Percentiles rank a stretch among this genome's conserved stretches.
Conservation (phyloP, 2,888 invertebrate genomes). For the Girardia tigrina region DNA sequence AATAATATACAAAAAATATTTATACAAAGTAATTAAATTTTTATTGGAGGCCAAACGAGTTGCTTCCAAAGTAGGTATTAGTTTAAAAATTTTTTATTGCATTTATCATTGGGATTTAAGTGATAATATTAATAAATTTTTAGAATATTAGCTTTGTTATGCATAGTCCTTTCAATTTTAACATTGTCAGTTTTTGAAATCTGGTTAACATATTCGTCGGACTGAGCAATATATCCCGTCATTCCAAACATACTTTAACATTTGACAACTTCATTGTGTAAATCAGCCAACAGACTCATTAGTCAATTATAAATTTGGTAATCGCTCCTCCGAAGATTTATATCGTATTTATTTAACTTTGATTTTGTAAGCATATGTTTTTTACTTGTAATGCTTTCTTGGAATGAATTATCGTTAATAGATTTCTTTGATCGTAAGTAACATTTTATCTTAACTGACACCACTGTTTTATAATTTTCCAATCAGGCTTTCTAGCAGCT, state of each 20-base stretch:
- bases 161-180: background rate
- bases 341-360: background rate
- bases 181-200: background rate
- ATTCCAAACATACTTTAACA: background rate
- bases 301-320: background rate
- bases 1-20: too few relatives aligned
- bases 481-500: background rate
- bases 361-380: background rate
- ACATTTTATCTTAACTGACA: background rate
- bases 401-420: background rate
- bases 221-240: background rate
- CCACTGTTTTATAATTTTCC: background rate
- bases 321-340: background rate
- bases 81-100: too few relatives aligned
- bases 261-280: background rate
- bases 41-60: too few relatives aligned
- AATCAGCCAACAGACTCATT: background rate
- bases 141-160: slow-evolving; percentile 6
- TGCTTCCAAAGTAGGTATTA: too few relatives aligned
- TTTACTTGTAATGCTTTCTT: background rate
- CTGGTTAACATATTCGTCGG: background rate
- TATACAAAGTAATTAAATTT: too few relatives aligned
- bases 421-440: background rate
- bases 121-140: slow-evolving; percentile 1
- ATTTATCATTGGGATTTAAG: too few relatives aligned